Evolutionary conservation across 2,113 vertebrate genomes (phyloP), one percentile per base, ranked within the genome.

Genomic region (Lophotis ruficrista): DNA sequence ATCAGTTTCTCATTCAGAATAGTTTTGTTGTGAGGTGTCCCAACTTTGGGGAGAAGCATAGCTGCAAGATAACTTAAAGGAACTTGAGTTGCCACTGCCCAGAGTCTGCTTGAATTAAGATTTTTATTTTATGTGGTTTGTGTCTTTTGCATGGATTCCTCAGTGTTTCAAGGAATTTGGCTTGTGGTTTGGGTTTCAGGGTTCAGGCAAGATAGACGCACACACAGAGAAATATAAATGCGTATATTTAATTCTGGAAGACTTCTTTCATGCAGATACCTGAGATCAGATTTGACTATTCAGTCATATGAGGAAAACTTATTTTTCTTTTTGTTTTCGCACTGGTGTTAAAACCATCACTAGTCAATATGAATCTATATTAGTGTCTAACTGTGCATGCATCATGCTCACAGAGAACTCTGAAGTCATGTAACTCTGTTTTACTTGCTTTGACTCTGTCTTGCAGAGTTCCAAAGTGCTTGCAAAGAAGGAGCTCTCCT

Each of bases 401-500:
- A 38, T 65, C 16, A 9, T n/a, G 43, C 27, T 10, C 62, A 24
- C 30, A 20, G 27, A 50, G 48, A 62, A n/a, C 31, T 71, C 17
- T 15, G 24, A 14, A 62, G 24, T 53, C 31, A 5, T 25, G 21
- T 72, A 75, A 84, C 23, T 65, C 10, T 90, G 16, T 37, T 78
- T 72, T 65, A 54, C 33, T 89, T 84, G 61, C 25, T 87, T 53
- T 78, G 28, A n/a, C 45, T 91, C 64, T 94, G 41, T 65, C 60
- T 97, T 97, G 62, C 97, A 99, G 99, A 99, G 98, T 95, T 99
- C 99, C 48, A 99, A 99, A 95, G 99, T 99, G 18, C 97, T 99
- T 83, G 99, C 99, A 57, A 99, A 99, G 97, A 99, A 99, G 73
- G 99, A 99, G 94, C 97, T 99, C 88, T 97, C 99, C 16, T 99